Evolutionary conservation across 2,797 vertebrate genomes (phyloP), one percentile per base, ranked within the genome.

Genomic region (Microhierax caerulescens): DNA sequence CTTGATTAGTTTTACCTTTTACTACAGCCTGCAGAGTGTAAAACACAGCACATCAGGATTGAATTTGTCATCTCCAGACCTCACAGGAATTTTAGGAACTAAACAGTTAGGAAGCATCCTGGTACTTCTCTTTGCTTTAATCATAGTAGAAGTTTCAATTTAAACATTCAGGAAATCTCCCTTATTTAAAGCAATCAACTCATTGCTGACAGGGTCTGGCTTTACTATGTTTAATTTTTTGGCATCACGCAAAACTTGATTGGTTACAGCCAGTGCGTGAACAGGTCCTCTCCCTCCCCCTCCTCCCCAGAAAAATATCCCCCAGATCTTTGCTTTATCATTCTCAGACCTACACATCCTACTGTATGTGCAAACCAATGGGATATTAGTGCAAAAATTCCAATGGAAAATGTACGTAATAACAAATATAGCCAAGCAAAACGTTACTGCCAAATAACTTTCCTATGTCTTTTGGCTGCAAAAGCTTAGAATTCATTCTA

Each of bases 151-250:
- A 98, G 98, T 98, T 98, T 97, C 98, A 98, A 98, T 98, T 98
- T 98, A 98, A 98, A 98, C 98, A 98, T 97, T 98, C 98, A 98
- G 98, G 98, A 99, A 99, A 98, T 98, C 98, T 98, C 98, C 97
- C 98, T 98, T 98, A 98, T 98, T 98, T 98, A 98, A 98, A 98
- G 98, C 98, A 98, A 98, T 98, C 98, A 98, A 88, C 97, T 98
- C 54, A 5, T 95, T 98, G 98, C 98, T 98, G 98, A 98, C 97
- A 97, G 91, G 91, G 96, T 97, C 98, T 98, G 98, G 97, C 96
- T 98, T 98, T 97, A 98, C 97, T 98, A 96, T 97, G 97, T 98
- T 98, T 98, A 98, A 98, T 98, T 98, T 98, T 98, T 98, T 98
- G 98, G 98, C 98, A 98, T 98, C 97, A 96, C 97, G 97, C 89